Base-by-base conservation (phyloP, 2,113 vertebrate genomes). In the Taxidea taxus region DNA sequence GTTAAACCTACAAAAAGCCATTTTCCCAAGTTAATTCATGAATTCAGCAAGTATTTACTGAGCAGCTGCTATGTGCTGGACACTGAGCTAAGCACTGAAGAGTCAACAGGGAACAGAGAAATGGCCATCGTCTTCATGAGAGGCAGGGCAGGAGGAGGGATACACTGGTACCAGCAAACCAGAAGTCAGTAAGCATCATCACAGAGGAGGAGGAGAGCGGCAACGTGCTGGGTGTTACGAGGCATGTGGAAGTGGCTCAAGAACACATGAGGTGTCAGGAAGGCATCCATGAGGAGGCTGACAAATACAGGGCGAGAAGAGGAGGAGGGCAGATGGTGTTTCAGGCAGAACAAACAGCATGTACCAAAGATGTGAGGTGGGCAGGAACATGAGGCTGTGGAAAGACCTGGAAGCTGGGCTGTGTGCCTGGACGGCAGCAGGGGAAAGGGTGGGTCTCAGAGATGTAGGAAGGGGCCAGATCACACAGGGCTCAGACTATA, bases 161-260 rank as follows among this genome's bases (percentile, higher is more conserved):
- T 23, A 62, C 29, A 11, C 1, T 1, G 25, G 66, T 5, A 58
- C 3, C 83, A 64, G 47, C 42, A 39, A 62, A 56, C 4, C 1
- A 27, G 29, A 58, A 58, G 7, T 62, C n/a, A n/a, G 9, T 14
- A 0, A 34, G 4, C 31, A 34, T 6, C 39, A 49, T 6, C 37
- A 27, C 27, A 82, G 29, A 82, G 1, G 21, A 34, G 8, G 14
- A 68, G 2, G 4, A 29, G 62, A 21, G 49, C 20, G 18, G 54
- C 10, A 8, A 62, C 14, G 9, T 4, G 49, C 20, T 3, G 14
- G 75, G 23, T 1, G 29, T 49, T 44, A 0, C 0, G 12, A 64
- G 49, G 25, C 42, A 34, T 0, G 0, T 1, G 25, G 42, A n/a
- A 56, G 7, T 0, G 8, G 64, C 72, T 70, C 4, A 4, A 70